Evolutionary conservation across 2,888 invertebrate species (phyloP), one percentile per base, ranked within the genome.

Genomic region (Caradrina clavipalpis): DNA sequence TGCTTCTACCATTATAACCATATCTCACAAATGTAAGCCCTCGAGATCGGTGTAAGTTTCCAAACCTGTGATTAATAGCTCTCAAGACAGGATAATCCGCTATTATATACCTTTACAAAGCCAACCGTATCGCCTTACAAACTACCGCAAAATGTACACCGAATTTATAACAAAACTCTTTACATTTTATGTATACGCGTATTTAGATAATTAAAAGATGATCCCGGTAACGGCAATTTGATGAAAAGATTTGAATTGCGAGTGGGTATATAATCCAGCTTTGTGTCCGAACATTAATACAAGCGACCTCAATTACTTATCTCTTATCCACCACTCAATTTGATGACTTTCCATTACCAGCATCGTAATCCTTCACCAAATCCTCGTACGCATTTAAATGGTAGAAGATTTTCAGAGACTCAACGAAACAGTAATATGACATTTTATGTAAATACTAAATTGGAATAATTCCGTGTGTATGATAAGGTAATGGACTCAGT

Each of bases 401-500:
- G 31, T 55, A 68, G n/a, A 55, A 45, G 5, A 64, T 70, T 64
- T 61, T 67, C 22, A 31, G 67, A 50, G 68, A 39, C 66, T 74
- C 57, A 70, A 67, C 65, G 49, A 61, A 65, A 71, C 58, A 78
- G 57, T 75, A 69, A 68, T 78, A 75, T 76, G 61, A 69, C 73
- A 57, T 72, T 74, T 74, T 73, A 74, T 75, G 76, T 82, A 54
- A 75, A 76, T 72, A 82, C 72, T 59, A 17, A 62, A 88, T 83
- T 82, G 73, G 79, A 84, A 88, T 90, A 85, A 89, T 88, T 88
- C 85, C 76, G 86, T 88, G 86, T 86, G 81, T 85, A 87, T 86
- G 89, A 91, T 91, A 91, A 89, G 89, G 89, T 92, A 91, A 91
- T 90, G 86, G 89, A 86, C 85, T 81, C 83, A 78, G 77, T 83